Evolutionary conservation across 2,888 invertebrate species (phyloP), one percentile per base, ranked within the genome.

Genomic region (Ectemnius lituratus): DNA sequence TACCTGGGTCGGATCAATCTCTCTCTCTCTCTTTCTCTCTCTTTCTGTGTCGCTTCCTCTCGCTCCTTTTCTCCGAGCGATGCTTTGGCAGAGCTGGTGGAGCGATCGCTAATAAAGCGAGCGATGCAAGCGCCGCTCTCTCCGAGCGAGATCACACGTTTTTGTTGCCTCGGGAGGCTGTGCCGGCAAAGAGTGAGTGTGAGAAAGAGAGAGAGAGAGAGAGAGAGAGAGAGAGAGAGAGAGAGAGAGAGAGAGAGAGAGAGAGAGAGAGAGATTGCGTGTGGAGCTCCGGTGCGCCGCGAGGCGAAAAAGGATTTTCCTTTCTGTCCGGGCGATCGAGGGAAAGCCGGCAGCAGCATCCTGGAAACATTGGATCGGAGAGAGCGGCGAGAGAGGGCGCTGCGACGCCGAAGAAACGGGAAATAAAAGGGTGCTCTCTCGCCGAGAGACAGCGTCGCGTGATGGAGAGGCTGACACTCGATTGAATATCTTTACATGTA

Each of bases 401-500:
- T 64, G 73, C 66, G 73, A 63, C 67, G 62, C 58, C 68, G 66
- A 65, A 68, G 58, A 63, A 60, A 61, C 56, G 62, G 45, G 61
- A 59, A 49, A 63, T 23, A 49, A 64, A 67, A 67, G 68, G 67
- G 67, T 70, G 69, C 45, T 52, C 11, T 6, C 45, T 52, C 11
- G 37, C 37, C 37, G 52, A 13, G 59, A 49, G 60, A 23, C 60
- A 74, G 75, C 66, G 60, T 68, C 60, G n/a, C 8, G 4, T 52
- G n/a, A 14, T 16, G 52, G 52, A 52, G n/a, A 62, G 59, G 61
- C 67, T 75, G 75, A 72, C 80, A 80, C 79, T 83, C 83, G 84
- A 88, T 88, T 86, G 87, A 88, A 88, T 88, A 88, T 88, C 86
- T 88, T 87, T 83, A 84, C 88, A 88, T 88, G 86, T 84, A 87